phyloP scores from a whole-genome alignment of 2,797 vertebrate genomes.

The Crypturellus tataupa region DNA sequence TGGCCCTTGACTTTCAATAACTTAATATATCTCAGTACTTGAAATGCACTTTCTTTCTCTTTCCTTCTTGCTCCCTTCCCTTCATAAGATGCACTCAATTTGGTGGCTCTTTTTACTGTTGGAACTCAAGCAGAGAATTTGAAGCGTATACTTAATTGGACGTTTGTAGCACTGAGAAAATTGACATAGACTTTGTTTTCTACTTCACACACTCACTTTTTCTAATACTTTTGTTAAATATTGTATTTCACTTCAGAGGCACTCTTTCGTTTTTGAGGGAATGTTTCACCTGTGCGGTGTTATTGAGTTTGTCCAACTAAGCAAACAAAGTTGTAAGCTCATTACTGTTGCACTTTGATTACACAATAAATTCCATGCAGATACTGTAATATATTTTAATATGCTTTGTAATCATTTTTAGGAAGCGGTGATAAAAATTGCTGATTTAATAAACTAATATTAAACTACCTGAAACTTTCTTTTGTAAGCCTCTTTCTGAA shows the following conservation, averaged over 20 bases:
- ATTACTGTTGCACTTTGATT: slow-evolving; percentile 61
- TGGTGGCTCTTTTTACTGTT: background rate
- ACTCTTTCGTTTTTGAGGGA: slow-evolving; percentile 18
- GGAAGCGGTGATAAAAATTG: slow-evolving; percentile 41
- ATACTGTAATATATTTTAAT: slow-evolving; percentile 75
- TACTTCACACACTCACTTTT: background rate
- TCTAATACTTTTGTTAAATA: slow-evolving; percentile 29
- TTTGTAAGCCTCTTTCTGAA: background rate
- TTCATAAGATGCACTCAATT: background rate
- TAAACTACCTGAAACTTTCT: background rate
- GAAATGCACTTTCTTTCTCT: background rate
- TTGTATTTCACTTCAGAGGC: slow-evolving; percentile 7
- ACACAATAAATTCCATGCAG: slow-evolving; percentile 61
- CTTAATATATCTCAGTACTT: background rate
- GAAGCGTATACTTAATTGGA: background rate
- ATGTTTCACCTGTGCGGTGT: background rate
- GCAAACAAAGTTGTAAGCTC: slow-evolving; percentile 20
- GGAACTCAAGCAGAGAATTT: background rate
- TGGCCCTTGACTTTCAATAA: background rate
- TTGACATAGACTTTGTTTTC: background rate
- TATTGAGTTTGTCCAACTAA: slow-evolving; percentile 40
- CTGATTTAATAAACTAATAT: slow-evolving; percentile 75
- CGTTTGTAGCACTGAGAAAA: slow-evolving; percentile 17
- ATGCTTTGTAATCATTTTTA: slow-evolving; percentile 73
- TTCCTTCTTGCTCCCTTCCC: background rate